Evolutionary conservation across 2,888 invertebrate species (phyloP).

Genomic region (Abrostola tripartita): DNA sequence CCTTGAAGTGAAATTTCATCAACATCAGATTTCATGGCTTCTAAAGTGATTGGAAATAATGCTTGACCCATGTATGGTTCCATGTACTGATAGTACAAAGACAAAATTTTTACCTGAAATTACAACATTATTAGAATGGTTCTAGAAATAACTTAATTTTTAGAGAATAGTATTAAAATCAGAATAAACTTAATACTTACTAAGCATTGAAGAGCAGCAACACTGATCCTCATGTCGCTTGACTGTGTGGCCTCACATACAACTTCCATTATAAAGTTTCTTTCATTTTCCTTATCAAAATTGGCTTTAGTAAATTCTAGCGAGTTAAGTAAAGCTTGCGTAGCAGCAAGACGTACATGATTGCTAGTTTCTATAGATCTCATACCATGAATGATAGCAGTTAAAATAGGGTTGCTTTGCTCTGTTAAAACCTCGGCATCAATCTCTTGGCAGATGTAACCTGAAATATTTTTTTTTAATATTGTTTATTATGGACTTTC

Average conservation of each 20-base stretch:
- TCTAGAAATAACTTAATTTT: too few relatives aligned
- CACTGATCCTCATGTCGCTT: slow-evolving; percentile 96
- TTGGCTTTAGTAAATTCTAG: slow-evolving; percentile 99
- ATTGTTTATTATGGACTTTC: not conserved
- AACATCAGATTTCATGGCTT: slow-evolving; percentile 99
- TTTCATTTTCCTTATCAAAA: slow-evolving; percentile 98
- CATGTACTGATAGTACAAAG: slow-evolving; percentile 99
- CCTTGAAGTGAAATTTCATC: slow-evolving; percentile 99
- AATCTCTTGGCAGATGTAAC: slow-evolving; percentile 99
- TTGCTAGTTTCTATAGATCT: slow-evolving; percentile 97
- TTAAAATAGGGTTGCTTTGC: slow-evolving; percentile 98
- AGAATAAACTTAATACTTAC: slow-evolving; percentile 82
- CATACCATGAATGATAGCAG: slow-evolving; percentile 99
- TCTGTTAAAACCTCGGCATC: slow-evolving; percentile 96
- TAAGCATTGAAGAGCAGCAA: slow-evolving; percentile 99
- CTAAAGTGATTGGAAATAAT: slow-evolving; percentile 98
- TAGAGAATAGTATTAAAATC: too few relatives aligned
- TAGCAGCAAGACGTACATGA: slow-evolving; percentile 98
- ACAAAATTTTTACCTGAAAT: slow-evolving; percentile 95
- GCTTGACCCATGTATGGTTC: slow-evolving; percentile 99
- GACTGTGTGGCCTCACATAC: slow-evolving; percentile 99
- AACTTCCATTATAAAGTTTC: slow-evolving; percentile 99
- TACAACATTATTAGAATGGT: not conserved
- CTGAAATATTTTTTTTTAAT: slow-evolving; percentile 61
- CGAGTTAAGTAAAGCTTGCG: slow-evolving; percentile 98